These are phyloP conservation scores for Arrhamphus sclerolepis DNA, from an alignment of 2,797 vertebrate genomes.

Conservation along the genomic window DNA sequence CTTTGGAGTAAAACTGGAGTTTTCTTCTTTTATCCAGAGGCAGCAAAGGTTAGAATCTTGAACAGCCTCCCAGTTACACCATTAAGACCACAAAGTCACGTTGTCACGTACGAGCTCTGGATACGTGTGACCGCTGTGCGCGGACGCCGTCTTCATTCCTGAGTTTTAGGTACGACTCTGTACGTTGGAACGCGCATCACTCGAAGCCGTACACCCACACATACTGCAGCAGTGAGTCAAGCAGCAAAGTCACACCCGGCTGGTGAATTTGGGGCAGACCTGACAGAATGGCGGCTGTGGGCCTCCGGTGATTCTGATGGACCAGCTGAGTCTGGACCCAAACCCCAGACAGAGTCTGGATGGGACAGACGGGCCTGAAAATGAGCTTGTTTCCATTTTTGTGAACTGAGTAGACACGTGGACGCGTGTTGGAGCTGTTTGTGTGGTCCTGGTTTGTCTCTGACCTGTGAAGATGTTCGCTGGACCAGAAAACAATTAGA, in stretches of 20 bases:
- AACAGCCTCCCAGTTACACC: too few relatives aligned
- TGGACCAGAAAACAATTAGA: background rate
- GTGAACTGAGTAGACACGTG: too few relatives aligned
- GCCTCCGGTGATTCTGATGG: constrained; percentile 43
- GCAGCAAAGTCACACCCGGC: constrained; percentile 75
- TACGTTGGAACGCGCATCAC: constrained; percentile 14
- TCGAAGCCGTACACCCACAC: constrained; percentile 24
- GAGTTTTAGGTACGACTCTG: constrained; percentile 53
- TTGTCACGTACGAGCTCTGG: too few relatives aligned
- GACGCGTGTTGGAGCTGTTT: too few relatives aligned
- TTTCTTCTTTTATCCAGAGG: constrained; percentile 10
- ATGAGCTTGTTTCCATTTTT: background rate
- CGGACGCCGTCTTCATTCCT: constrained; percentile 55
- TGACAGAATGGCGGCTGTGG: constrained; percentile 68
- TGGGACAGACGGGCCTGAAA: constrained; percentile 5
- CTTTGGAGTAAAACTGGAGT: background rate
- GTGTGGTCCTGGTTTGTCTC: too few relatives aligned
- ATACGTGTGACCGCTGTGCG: constrained; percentile 19
- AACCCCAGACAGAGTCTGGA: background rate
- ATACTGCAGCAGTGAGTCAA: constrained; percentile 39
- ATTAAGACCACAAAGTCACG: too few relatives aligned
- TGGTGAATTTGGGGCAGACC: constrained; percentile 78
- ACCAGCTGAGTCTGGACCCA: constrained; percentile 37
- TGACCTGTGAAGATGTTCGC: too few relatives aligned
- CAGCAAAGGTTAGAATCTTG: background rate